Evolutionary conservation across 2,888 invertebrate species (phyloP).

Genomic region (Caenorhabditis zanzibari): DNA sequence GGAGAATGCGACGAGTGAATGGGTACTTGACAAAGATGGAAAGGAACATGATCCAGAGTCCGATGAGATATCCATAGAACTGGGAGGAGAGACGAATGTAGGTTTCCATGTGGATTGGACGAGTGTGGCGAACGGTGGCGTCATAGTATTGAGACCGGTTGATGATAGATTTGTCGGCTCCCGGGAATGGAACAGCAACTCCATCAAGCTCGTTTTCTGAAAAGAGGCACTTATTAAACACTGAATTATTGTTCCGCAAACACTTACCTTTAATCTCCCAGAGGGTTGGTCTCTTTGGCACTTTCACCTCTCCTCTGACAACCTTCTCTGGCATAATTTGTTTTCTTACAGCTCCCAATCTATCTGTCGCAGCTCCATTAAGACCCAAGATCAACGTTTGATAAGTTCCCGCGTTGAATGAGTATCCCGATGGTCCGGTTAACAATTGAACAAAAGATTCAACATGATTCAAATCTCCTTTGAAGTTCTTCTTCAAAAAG

Average conservation of each 20-base stretch:
- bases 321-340: slow-evolving; percentile 80
- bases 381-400: slow-evolving; percentile 91
- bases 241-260: no score
- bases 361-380: slow-evolving; percentile 75
- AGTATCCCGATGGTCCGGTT: slow-evolving; percentile 85
- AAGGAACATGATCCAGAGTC: slow-evolving; percentile 85
- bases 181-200: slow-evolving; percentile 89
- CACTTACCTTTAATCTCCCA: slow-evolving; percentile 74
- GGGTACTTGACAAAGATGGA: slow-evolving; percentile 87
- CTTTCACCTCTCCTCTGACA: slow-evolving; percentile 60
- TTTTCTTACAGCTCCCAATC: slow-evolving; percentile 77
- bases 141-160: slow-evolving; percentile 89
- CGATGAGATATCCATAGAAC: slow-evolving; percentile 86
- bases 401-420: slow-evolving; percentile 92
- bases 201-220: slow-evolving; percentile 78
- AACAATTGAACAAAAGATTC: slow-evolving; percentile 82
- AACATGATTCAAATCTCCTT: slow-evolving; percentile 85
- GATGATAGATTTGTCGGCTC: slow-evolving; percentile 85
- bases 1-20: slow-evolving; percentile 87
- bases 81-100: slow-evolving; percentile 88
- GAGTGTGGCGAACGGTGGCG: slow-evolving; percentile 87
- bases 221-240: no score
- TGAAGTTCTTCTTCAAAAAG: slow-evolving; percentile 89
- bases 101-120: slow-evolving; percentile 87
- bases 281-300: slow-evolving; percentile 68